A percentile compares a stretch with the other conserved stretches of the same genome.
phyloP scores from a whole-genome alignment of 2,888 invertebrate species.

The Troides helena region DNA sequence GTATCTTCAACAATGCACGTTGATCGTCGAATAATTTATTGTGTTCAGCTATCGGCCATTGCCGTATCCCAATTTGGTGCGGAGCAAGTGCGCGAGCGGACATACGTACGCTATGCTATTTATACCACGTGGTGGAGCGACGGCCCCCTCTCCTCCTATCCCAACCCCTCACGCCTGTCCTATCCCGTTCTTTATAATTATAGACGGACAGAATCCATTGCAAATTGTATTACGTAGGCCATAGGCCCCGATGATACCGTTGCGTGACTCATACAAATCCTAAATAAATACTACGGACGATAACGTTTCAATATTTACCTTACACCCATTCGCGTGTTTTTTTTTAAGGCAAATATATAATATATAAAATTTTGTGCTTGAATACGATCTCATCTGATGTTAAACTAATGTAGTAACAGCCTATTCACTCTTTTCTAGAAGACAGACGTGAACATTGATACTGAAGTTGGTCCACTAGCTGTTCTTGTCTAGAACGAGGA shows the following conservation, averaged over 20 bases:
- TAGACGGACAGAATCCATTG: constrained; percentile 69
- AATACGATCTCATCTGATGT: too few species aligned
- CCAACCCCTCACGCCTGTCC: constrained; percentile 36
- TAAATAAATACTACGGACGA: constrained; percentile 36
- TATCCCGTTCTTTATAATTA: constrained; percentile 64
- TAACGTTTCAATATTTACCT: not conserved
- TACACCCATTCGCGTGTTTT: not conserved
- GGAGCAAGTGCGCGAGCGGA: constrained; percentile 55
- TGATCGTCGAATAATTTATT: constrained; percentile 26
- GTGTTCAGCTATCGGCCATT: constrained; percentile 36
- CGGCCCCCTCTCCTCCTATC: constrained; percentile 34
- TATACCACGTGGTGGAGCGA: constrained; percentile 64
- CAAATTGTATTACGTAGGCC: constrained; percentile 48
- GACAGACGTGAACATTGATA: too few species aligned
- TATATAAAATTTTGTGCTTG: too few species aligned
- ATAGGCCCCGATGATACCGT: constrained; percentile 43
- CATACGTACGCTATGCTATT: constrained; percentile 66
- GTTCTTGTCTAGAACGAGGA: too few species aligned
- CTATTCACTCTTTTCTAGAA: too few species aligned
- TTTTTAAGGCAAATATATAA: too few species aligned
- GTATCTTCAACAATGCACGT: constrained; percentile 10
- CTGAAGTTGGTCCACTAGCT: too few species aligned
- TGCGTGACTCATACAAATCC: constrained; percentile 48
- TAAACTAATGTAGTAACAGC: too few species aligned
- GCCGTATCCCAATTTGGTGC: constrained; percentile 72